These are phyloP conservation scores for Ashinkailepas kermadecensis DNA, from an alignment of 2,888 invertebrate species.

Conservation along the genomic window DNA sequence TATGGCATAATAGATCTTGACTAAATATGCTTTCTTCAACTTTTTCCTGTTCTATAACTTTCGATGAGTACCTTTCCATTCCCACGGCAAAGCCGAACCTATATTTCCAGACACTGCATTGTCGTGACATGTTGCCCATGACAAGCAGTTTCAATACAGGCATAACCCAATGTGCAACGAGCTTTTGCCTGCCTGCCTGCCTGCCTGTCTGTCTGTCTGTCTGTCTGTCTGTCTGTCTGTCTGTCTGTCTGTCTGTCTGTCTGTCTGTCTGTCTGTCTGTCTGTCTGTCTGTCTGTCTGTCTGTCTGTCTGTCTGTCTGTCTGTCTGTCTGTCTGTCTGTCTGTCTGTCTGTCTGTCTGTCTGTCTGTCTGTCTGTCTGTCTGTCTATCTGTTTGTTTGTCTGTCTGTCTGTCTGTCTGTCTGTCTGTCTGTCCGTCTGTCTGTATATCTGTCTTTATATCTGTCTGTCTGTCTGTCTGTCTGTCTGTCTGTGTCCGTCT, in stretches of 20 bases:
- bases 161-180: too few relatives aligned
- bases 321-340: slow-evolving; percentile 22
- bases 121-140: too few relatives aligned
- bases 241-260: slow-evolving; percentile 23
- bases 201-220: slow-evolving; percentile 18
- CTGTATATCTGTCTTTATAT: slow-evolving; percentile 4
- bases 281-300: not conserved
- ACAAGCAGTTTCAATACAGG: too few relatives aligned
- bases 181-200: too few relatives aligned
- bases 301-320: slow-evolving; percentile 20
- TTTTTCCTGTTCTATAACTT: too few relatives aligned
- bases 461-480: slow-evolving; percentile 24
- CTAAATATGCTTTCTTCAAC: too few relatives aligned
- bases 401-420: slow-evolving; percentile 23
- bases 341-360: slow-evolving; percentile 23
- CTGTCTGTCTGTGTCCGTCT: not conserved
- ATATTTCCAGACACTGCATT: too few relatives aligned
- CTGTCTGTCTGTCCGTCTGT: slow-evolving; percentile 17
- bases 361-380: not conserved
- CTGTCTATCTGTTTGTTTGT: slow-evolving; percentile 14
- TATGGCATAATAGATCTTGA: too few relatives aligned
- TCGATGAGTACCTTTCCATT: too few relatives aligned
- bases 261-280: slow-evolving; percentile 20
- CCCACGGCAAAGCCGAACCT: too few relatives aligned
- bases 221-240: slow-evolving; percentile 21